Evolutionary conservation across 1,140 invertebrate genomes (phyloP).

Genomic region (Megathymus violae): DNA sequence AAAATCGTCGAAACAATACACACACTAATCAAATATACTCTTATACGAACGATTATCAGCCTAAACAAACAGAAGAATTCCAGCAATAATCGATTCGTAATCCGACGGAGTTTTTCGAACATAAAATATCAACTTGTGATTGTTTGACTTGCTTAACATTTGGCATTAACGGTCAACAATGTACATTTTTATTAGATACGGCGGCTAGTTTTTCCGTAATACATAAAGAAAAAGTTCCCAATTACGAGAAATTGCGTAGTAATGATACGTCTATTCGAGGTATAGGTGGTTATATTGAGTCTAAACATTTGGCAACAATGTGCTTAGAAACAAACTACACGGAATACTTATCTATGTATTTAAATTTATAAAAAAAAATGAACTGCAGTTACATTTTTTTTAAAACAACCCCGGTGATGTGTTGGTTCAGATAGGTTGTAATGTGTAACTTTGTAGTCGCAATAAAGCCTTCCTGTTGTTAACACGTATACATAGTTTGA

Average conservation of each 20-base stretch:
- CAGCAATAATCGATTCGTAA: background rate
- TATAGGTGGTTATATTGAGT: constrained; percentile 1
- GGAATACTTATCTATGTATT: too few relatives aligned
- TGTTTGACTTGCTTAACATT: background rate
- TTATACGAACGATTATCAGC: background rate
- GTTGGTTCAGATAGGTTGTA: too few relatives aligned
- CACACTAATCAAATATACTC: background rate
- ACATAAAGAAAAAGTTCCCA: constrained; percentile 2
- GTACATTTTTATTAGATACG: constrained; percentile 5
- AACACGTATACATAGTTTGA: too few relatives aligned
- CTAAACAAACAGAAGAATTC: background rate
- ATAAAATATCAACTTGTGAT: constrained; percentile 5
- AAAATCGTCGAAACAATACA: background rate
- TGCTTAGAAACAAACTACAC: too few relatives aligned
- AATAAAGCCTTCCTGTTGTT: too few relatives aligned
- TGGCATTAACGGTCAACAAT: constrained; percentile 1
- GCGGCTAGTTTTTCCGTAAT: background rate
- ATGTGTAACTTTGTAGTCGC: too few relatives aligned
- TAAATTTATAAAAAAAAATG: too few relatives aligned
- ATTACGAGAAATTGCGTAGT: background rate
- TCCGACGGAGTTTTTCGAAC: background rate
- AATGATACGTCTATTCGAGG: background rate
- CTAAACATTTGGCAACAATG: background rate
- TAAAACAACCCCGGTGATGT: too few relatives aligned
- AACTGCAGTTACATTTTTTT: too few relatives aligned